phyloP scores from a whole-genome alignment of 37 sponge, comb jelly and placozoan species.

The Beroe ovata region DNA sequence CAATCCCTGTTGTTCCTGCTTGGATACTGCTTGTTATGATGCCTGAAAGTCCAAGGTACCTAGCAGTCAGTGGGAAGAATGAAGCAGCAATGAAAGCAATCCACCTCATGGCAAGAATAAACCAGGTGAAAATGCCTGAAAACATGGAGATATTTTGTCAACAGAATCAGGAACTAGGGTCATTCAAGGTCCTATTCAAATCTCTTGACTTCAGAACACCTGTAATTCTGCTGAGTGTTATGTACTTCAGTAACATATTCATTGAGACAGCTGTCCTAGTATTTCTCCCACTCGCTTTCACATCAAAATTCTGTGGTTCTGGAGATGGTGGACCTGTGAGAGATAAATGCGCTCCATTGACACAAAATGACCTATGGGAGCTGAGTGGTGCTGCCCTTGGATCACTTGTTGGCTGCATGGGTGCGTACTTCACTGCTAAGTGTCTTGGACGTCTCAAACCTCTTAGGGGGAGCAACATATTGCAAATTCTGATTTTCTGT shows the following conservation, averaged over 20 bases:
- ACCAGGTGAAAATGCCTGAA: background rate
- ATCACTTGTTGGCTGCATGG: slow-evolving; percentile 22
- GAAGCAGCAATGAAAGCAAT: background rate
- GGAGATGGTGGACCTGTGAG: background rate
- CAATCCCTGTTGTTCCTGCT: slow-evolving; percentile 23
- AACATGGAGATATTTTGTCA: slow-evolving; percentile 7
- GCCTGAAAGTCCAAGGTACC: slow-evolving; percentile 48
- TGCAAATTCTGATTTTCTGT: background rate
- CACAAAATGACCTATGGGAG: slow-evolving; percentile 5
- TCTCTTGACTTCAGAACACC: background rate
- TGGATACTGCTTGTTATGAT: slow-evolving; percentile 1
- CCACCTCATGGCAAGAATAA: background rate
- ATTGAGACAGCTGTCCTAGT: slow-evolving; percentile 10
- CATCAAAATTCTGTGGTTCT: slow-evolving; percentile 4
- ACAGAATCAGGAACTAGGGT: background rate
- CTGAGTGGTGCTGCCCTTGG: slow-evolving; percentile 20
- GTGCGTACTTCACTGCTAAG: slow-evolving; percentile 1
- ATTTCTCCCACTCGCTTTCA: slow-evolving; percentile 32
- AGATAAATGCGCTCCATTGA: background rate
- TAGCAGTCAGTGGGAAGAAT: background rate
- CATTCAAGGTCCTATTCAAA: background rate
- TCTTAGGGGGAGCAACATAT: background rate
- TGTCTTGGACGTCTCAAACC: slow-evolving; percentile 14
- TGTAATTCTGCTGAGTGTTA: background rate
- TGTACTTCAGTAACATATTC: slow-evolving; percentile 20